phyloP scores from a whole-genome alignment of 2,113 vertebrate genomes.

The Hemibagrus wyckioides region DNA sequence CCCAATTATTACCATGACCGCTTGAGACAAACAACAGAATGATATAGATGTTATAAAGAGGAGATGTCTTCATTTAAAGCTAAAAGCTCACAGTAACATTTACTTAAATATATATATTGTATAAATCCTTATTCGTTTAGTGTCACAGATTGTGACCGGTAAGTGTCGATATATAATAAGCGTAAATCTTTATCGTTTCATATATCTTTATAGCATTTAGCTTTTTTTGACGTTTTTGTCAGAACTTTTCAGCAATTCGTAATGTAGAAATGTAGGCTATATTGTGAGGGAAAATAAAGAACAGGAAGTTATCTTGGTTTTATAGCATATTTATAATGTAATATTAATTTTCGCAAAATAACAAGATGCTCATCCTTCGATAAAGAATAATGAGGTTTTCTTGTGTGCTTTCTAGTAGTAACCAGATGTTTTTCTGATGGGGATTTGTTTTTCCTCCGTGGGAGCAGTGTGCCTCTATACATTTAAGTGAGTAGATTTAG shows the following conservation, averaged over 20 bases:
- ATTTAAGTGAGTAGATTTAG: background rate
- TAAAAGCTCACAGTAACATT: background rate
- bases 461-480: background rate
- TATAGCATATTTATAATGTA: background rate
- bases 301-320: background rate
- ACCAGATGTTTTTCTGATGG: background rate
- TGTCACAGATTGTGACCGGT: background rate
- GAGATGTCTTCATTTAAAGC: background rate
- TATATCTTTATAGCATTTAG: too few species aligned
- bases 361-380: background rate
- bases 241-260: too few species aligned
- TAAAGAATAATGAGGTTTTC: background rate
- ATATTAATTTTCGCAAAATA: too few species aligned
- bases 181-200: too few species aligned
- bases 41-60: background rate
- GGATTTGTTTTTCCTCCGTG: background rate
- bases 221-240: too few species aligned
- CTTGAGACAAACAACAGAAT: background rate
- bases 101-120: background rate
- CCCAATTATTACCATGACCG: slow-evolving; percentile 8
- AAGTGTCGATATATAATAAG: background rate
- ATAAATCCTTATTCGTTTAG: background rate
- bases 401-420: background rate
- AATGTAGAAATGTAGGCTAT: too few species aligned
- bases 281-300: too few species aligned